Evolutionary conservation across 2,113 vertebrate species (phyloP).

Genomic region (Cyphomyrus discorhynchus): DNA sequence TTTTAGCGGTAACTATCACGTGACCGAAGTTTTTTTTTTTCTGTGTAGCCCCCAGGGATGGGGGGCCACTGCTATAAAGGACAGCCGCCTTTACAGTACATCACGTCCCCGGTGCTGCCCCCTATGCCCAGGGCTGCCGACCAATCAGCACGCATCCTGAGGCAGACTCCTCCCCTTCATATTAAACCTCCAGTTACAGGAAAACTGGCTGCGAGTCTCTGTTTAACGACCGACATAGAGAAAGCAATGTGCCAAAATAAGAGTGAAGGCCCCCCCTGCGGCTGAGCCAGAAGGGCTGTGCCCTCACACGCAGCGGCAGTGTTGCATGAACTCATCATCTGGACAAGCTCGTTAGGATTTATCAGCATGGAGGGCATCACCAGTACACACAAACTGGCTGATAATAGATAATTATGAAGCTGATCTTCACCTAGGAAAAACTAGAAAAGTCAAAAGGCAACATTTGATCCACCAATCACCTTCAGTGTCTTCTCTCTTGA

Average conservation of each 20-base stretch:
- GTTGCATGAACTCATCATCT: constrained; percentile 45
- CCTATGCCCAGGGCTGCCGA: not conserved
- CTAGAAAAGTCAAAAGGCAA: not conserved
- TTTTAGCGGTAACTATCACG: no score
- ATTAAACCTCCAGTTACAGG: not conserved
- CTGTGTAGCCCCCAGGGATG: no score
- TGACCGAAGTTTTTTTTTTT: no score
- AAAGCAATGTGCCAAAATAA: not conserved
- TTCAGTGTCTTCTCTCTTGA: not conserved
- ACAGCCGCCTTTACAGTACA: not conserved
- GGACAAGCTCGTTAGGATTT: constrained; percentile 39
- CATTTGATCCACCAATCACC: not conserved
- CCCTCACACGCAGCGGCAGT: constrained; percentile 31
- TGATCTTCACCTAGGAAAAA: not conserved
- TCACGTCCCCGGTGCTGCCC: not conserved
- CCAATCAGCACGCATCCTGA: not conserved
- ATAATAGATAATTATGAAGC: not conserved
- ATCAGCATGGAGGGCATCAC: constrained; percentile 5
- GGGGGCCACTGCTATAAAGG: not conserved
- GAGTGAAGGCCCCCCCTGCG: constrained; percentile 15
- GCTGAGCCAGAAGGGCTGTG: constrained; percentile 31
- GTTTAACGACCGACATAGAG: not conserved
- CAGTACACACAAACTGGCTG: not conserved
- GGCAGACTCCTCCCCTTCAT: not conserved
- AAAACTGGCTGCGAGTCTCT: not conserved